Percentiles rank a stretch among this genome's conserved stretches.
phyloP scores from a whole-genome alignment of 2,888 invertebrate species.

The Eurois occulta region DNA sequence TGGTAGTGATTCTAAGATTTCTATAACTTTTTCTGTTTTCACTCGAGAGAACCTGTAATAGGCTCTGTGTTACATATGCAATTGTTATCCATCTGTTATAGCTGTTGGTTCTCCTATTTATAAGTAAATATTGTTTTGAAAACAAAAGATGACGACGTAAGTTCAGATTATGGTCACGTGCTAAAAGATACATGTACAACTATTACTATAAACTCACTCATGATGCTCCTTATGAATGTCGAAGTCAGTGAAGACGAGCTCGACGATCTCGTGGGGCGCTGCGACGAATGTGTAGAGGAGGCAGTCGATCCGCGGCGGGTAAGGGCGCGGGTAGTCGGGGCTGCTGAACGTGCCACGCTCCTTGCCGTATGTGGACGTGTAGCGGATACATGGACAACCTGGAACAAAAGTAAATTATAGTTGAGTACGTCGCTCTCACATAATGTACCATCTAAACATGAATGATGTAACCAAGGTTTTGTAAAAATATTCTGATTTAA shows the following conservation, averaged over 20 bases:
- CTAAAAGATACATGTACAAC: not conserved
- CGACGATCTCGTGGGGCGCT: constrained; percentile 94
- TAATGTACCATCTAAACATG: too few relatives aligned
- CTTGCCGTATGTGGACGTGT: constrained; percentile 94
- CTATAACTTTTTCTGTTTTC: too few relatives aligned
- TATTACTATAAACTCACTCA: constrained; percentile 91
- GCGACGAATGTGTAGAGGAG: constrained; percentile 96
- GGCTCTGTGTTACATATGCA: too few relatives aligned
- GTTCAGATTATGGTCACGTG: not conserved
- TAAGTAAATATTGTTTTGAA: too few relatives aligned
- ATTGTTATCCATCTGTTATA: too few relatives aligned
- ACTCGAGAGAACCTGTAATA: too few relatives aligned
- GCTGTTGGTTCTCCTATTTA: too few relatives aligned
- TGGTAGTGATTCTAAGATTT: too few relatives aligned
- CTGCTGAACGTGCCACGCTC: constrained; percentile 95
- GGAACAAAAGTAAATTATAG: constrained; percentile 68
- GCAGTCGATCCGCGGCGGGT: constrained; percentile 94
- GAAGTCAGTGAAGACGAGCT: constrained; percentile 95
- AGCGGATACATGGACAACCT: constrained; percentile 96
- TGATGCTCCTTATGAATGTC: constrained; percentile 92
- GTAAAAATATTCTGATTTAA: too few relatives aligned
- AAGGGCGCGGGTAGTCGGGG: constrained; percentile 95
- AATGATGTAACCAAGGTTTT: too few relatives aligned
- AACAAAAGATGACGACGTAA: not conserved
- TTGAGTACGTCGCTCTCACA: too few relatives aligned